Evolutionary conservation across 2,113 vertebrate species (phyloP).

Genomic region (Clarias macrocephalus): DNA sequence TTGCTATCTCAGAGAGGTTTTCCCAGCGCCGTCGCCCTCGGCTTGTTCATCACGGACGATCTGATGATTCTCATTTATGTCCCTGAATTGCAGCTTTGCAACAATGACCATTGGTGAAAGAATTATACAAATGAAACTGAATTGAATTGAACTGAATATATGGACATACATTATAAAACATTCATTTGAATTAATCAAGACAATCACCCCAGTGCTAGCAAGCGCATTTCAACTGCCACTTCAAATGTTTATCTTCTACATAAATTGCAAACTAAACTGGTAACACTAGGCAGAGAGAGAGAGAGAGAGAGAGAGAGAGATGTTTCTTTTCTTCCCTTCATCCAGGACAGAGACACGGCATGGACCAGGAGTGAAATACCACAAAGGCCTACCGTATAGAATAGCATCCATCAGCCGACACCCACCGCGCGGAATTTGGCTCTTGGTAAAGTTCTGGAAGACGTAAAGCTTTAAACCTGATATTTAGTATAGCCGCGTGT

Average conservation of each 20-base stretch:
- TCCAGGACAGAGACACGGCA: background rate
- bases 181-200: too few relatives aligned
- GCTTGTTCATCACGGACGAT: too few relatives aligned
- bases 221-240: background rate
- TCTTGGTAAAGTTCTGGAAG: conserved; percentile 10
- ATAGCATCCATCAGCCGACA: conserved; percentile 29
- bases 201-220: too few relatives aligned
- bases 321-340: background rate
- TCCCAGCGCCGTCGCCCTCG: too few relatives aligned
- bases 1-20: too few relatives aligned
- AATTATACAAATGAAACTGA: too few relatives aligned
- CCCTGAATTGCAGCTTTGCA: too few relatives aligned
- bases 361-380: background rate
- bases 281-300: background rate
- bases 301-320: background rate
- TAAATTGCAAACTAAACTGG: background rate
- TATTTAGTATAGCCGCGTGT: conserved; percentile 31
- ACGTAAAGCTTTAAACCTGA: conserved; percentile 36
- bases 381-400: conserved; percentile 15
- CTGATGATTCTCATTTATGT: too few relatives aligned
- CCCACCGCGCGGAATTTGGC: conserved; percentile 7
- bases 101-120: too few relatives aligned
- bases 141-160: too few relatives aligned
- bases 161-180: too few relatives aligned
- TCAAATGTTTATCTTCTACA: background rate